Percentiles rank a stretch among this genome's conserved stretches.
Evolutionary conservation across 2,113 vertebrate genomes (phyloP).

Genomic region (Gorsachius goisagi): DNA sequence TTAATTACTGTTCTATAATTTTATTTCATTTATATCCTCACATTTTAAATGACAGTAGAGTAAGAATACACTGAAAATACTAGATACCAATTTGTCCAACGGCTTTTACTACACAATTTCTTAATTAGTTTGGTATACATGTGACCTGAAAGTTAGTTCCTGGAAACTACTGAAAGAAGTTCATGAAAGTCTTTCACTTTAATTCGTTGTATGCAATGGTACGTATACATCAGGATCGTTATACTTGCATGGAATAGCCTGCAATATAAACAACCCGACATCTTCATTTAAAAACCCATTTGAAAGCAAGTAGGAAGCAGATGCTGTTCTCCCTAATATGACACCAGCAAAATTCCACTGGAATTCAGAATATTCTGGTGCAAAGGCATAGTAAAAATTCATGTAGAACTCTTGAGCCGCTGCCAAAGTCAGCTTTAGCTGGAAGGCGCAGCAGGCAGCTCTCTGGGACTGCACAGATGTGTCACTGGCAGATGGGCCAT

Average conservation of each 20-base stretch:
- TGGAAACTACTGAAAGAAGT: not conserved
- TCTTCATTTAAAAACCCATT: not conserved
- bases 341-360: not conserved
- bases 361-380: not conserved
- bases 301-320: not conserved
- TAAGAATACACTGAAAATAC: not conserved
- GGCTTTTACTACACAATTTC: not conserved
- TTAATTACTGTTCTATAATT: not conserved
- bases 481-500: not conserved
- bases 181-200: not conserved
- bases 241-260: not conserved
- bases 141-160: not conserved
- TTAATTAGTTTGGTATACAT: not conserved
- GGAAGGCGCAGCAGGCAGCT: not conserved
- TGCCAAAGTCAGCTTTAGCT: conserved; percentile 10
- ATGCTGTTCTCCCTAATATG: not conserved
- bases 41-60: not conserved
- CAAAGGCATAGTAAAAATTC: not conserved
- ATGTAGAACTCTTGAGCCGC: not conserved
- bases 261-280: not conserved
- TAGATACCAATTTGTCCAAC: not conserved
- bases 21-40: not conserved
- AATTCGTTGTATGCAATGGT: not conserved
- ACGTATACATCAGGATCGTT: not conserved
- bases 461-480: not conserved